These are phyloP conservation scores for Armadillidium nasatum DNA, from an alignment of 1,140 invertebrate species.

Conservation along the genomic window DNA sequence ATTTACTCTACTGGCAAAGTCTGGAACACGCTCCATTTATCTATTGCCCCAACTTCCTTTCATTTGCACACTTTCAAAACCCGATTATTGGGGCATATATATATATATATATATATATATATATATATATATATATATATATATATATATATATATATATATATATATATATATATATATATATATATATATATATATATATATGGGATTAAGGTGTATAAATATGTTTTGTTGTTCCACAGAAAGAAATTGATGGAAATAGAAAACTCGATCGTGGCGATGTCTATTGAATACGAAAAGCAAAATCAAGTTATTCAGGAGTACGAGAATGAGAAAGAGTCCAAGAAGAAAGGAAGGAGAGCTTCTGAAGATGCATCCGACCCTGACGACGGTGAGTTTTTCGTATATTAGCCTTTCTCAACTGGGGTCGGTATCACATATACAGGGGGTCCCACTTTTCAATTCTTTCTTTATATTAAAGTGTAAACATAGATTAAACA, in stretches of 20 bases:
- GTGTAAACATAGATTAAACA: too few species aligned
- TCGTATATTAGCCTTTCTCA: too few species aligned
- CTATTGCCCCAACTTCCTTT: too few species aligned
- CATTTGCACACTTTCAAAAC: too few species aligned
- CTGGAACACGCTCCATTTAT: too few species aligned
- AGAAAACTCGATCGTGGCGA: conserved; percentile 72
- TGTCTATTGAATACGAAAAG: conserved; percentile 77
- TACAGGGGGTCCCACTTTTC: too few species aligned
- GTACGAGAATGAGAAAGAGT: conserved; percentile 60
- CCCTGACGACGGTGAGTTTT: neutral
- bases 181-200: conserved; percentile 11
- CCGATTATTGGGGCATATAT: too few species aligned
- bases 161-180: conserved; percentile 1
- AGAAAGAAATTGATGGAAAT: conserved; percentile 75
- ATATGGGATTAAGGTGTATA: too few species aligned
- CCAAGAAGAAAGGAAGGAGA: neutral
- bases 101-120: conserved; percentile 6
- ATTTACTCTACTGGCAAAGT: too few species aligned
- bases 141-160: neutral
- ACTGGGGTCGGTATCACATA: too few species aligned
- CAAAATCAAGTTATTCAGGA: conserved; percentile 80
- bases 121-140: neutral
- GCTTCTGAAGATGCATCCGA: neutral
- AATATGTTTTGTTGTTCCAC: neutral
- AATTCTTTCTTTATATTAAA: too few species aligned